Base-by-base conservation (phyloP, 2,888 invertebrate species). In the Venusia cambrica region DNA sequence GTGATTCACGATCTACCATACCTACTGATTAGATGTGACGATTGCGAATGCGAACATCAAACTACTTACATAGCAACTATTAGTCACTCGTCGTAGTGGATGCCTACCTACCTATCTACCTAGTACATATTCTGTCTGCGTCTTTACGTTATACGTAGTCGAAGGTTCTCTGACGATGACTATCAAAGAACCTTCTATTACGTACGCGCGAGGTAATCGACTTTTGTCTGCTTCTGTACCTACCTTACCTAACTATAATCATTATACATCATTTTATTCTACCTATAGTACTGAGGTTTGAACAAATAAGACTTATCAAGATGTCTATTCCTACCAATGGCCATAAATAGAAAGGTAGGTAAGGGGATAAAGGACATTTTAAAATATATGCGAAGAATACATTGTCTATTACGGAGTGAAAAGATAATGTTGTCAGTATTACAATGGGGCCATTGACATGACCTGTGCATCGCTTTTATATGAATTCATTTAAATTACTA, bases 1-100 rank as follows among this genome's bases (percentile, higher is more conserved):
- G 46, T 68, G 68, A 68, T 43, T 68, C 67, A 69, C 47, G 35
- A n/a, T n/a, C n/a, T n/a, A n/a, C 43, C 45, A 50, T 53, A n/a
- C n/a, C 31, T 47, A 43, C 47, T 57, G 69, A 69, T 69, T 67
- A 65, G 53, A 49, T 52, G 39, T 52, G 56, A 62, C 35, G 40
- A 35, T 30, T 20, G 25, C 54, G 51, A 35, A 38, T 27, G 28
- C 10, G 14, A 38, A 37, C 22, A 38, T 51, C 53, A 56, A 40
- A 11, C 19, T 19, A 30, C 19, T 4, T 19, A 30, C 22, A 24
- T 30, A n/a, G n/a, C n/a, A n/a, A n/a, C n/a, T n/a, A n/a, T n/a
- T n/a, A n/a, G n/a, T n/a, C n/a, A n/a, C n/a, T n/a, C n/a, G n/a
- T n/a, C n/a, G n/a, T n/a, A n/a, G n/a, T n/a, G n/a, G n/a, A n/a